These are phyloP conservation scores for Lanius ludovicianus DNA, from an alignment of 2,113 vertebrate species.

Conservation along the genomic window DNA sequence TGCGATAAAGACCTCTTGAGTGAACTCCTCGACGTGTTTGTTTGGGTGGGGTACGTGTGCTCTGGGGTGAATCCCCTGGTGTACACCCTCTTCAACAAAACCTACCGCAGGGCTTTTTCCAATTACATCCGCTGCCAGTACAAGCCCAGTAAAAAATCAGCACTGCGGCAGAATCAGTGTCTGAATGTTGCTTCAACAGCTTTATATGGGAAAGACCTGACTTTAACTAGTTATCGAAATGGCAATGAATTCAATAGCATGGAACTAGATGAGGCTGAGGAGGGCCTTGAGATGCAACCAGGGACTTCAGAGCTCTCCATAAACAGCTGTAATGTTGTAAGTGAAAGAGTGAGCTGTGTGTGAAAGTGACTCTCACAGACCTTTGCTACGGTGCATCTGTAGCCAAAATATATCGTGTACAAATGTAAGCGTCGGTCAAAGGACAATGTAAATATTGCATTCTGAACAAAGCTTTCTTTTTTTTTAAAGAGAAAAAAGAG, in stretches of 20 bases:
- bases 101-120: constrained; percentile 93
- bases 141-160: constrained; percentile 70
- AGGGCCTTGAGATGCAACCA: constrained; percentile 80
- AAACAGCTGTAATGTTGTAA: constrained; percentile 82
- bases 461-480: constrained; percentile 62
- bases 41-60: constrained; percentile 98
- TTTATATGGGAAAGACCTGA: constrained; percentile 78
- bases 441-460: constrained; percentile 75
- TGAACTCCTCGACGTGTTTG: constrained; percentile 94
- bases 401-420: constrained; percentile 38
- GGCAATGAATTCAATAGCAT: constrained; percentile 72
- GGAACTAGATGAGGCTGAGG: constrained; percentile 73
- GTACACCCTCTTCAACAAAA: constrained; percentile 97
- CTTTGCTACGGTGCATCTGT: constrained; percentile 15
- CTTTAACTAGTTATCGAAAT: constrained; percentile 83
- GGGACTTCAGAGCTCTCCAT: constrained; percentile 84
- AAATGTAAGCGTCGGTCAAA: constrained; percentile 55
- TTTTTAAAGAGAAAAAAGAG: constrained; percentile 5
- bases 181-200: constrained; percentile 79
- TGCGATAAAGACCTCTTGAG: constrained; percentile 86
- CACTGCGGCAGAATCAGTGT: constrained; percentile 76
- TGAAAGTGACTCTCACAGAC: constrained; percentile 60
- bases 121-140: constrained; percentile 93
- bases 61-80: constrained; percentile 95
- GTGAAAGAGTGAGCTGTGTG: constrained; percentile 90